Conservation (phyloP, 92 coral and sea anemone genomes). For the Umimayanthus kanabou region DNA sequence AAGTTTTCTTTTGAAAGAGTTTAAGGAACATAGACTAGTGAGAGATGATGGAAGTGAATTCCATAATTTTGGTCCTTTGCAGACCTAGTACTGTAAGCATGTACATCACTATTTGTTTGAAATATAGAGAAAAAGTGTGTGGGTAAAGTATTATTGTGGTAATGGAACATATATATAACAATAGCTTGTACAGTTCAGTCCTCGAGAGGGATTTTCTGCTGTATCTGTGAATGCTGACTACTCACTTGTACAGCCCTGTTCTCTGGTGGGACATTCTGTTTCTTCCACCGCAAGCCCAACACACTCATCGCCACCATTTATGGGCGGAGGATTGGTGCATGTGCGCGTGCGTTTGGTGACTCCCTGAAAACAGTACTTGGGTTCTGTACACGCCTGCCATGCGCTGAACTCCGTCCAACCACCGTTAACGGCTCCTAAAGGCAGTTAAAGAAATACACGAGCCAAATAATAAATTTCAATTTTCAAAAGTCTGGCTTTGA, state of each 20-base stretch:
- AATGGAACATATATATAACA: no score
- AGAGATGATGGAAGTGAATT: no score
- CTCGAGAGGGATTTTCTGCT: neutral
- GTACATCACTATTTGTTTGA: no score
- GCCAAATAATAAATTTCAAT: neutral
- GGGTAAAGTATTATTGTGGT: no score
- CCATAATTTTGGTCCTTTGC: no score
- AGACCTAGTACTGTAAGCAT: no score
- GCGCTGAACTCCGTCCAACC: slow-evolving; percentile 83
- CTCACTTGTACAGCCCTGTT: slow-evolving; percentile 83
- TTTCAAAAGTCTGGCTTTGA: no score
- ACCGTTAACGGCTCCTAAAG: slow-evolving; percentile 84
- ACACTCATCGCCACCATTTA: slow-evolving; percentile 89
- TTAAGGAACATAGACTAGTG: no score
- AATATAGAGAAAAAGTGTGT: no score
- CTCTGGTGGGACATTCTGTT: slow-evolving; percentile 77
- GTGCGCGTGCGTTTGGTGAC: slow-evolving; percentile 62
- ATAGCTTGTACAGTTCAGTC: neutral
- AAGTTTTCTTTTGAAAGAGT: no score
- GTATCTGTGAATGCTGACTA: neutral
- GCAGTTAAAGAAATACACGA: neutral
- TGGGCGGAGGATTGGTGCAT: slow-evolving; percentile 85
- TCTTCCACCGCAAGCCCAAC: slow-evolving; percentile 71
- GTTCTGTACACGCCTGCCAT: slow-evolving; percentile 79
- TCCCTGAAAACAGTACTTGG: slow-evolving; percentile 74